phyloP scores from a whole-genome alignment of 2,113 vertebrate species.

The Danio rerio region DNA sequence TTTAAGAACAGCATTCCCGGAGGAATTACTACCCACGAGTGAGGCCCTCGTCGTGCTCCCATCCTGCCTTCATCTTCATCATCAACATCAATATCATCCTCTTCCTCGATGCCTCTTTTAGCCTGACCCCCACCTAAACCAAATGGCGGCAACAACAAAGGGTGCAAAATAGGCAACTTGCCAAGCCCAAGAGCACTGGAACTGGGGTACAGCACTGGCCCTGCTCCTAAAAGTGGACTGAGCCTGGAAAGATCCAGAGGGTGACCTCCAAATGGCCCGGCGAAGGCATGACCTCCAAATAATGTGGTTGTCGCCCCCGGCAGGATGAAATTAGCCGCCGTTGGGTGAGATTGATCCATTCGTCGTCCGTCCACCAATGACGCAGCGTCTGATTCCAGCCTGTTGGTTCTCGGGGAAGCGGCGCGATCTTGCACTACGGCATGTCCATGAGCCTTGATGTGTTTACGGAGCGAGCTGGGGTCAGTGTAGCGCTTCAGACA shows the following conservation, averaged over 20 bases:
- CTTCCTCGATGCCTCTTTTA: constrained; percentile 57
- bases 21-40: constrained; percentile 91
- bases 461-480: constrained; percentile 97
- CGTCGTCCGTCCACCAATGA: background rate
- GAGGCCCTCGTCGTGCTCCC: constrained; percentile 56
- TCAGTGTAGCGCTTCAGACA: constrained; percentile 98
- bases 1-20: constrained; percentile 87
- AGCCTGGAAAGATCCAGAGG: constrained; percentile 60
- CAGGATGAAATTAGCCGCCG: constrained; percentile 82
- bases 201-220: constrained; percentile 32
- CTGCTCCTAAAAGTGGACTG: constrained; percentile 49
- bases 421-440: constrained; percentile 81
- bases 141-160: constrained; percentile 75
- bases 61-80: constrained; percentile 64
- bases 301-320: constrained; percentile 77
- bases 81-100: constrained; percentile 54
- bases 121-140: constrained; percentile 68
- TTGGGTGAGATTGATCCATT: constrained; percentile 74
- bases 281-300: constrained; percentile 77
- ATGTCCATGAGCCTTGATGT: constrained; percentile 98
- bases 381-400: background rate
- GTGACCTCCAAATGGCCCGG: constrained; percentile 71
- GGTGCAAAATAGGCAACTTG: constrained; percentile 84
- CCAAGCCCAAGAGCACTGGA: constrained; percentile 78
- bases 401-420: constrained; percentile 67